Percentiles rank a stretch among this genome's conserved stretches.
Conservation (phyloP, 2,113 vertebrate genomes). For the Amblyopsis rosae region DNA sequence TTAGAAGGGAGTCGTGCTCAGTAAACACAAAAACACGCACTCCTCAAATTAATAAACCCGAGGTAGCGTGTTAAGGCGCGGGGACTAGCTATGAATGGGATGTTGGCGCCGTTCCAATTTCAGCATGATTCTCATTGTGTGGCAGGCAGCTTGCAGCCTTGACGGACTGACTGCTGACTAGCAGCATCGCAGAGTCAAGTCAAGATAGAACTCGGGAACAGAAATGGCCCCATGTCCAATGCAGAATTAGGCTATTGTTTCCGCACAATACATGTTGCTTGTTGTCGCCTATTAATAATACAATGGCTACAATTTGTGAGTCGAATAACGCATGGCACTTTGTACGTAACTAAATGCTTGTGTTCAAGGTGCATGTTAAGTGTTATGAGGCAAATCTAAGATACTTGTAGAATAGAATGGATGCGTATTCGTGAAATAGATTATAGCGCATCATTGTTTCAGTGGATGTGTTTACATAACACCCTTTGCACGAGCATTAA, state of each 20-base stretch:
- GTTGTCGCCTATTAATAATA: slow-evolving; percentile 64
- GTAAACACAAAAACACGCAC: slow-evolving; percentile 93
- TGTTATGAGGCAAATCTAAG: no score
- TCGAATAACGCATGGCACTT: slow-evolving; percentile 39
- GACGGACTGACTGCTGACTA: slow-evolving; percentile 52
- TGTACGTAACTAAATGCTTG: slow-evolving; percentile 1
- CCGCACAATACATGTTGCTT: slow-evolving; percentile 62
- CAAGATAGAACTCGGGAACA: slow-evolving; percentile 33
- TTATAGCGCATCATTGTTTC: not conserved
- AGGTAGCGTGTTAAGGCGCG: slow-evolving; percentile 91
- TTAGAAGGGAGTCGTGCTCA: slow-evolving; percentile 96
- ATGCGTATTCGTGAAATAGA: not conserved
- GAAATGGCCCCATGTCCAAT: slow-evolving; percentile 39
- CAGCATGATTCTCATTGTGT: slow-evolving; percentile 64
- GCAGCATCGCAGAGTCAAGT: slow-evolving; percentile 12
- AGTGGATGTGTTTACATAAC: not conserved
- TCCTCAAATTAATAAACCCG: slow-evolving; percentile 91
- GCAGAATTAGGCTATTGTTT: slow-evolving; percentile 58
- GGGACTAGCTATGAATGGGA: slow-evolving; percentile 91
- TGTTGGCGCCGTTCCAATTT: slow-evolving; percentile 85
- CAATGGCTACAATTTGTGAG: slow-evolving; percentile 55
- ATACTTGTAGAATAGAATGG: no score
- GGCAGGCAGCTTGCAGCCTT: slow-evolving; percentile 41
- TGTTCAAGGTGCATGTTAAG: not conserved
- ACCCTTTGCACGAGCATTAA: no score